phyloP scores from a whole-genome alignment of 2,113 vertebrate species.

The Corvus hawaiiensis region DNA sequence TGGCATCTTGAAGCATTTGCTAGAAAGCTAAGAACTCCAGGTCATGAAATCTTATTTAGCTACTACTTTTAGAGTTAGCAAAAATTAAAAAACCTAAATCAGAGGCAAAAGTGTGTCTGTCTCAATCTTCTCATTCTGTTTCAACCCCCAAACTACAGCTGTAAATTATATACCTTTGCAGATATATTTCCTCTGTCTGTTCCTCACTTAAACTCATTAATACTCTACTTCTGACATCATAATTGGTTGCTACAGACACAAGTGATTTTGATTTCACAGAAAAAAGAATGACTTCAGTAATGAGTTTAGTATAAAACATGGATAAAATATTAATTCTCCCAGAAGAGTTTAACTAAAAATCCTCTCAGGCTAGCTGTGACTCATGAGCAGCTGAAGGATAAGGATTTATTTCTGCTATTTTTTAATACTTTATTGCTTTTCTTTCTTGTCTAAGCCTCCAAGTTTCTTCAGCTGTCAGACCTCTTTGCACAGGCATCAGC shows the following conservation, averaged over 20 bases:
- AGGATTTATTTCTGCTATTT: constrained; percentile 8
- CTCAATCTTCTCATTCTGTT: background rate
- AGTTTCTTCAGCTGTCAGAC: background rate
- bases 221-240: background rate
- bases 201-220: background rate
- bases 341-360: background rate
- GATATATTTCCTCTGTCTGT: background rate
- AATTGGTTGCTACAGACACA: background rate
- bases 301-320: background rate
- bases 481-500: background rate
- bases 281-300: background rate
- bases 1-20: background rate
- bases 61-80: background rate
- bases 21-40: background rate
- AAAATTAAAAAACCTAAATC: background rate
- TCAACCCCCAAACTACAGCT: background rate
- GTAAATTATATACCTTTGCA: background rate
- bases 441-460: background rate
- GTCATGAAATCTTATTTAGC: background rate
- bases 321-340: constrained; percentile 19
- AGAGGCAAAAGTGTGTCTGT: background rate
- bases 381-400: constrained; percentile 9
- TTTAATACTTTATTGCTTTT: background rate
- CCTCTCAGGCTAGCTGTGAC: constrained; percentile 18
- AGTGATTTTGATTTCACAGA: background rate